Conservation (phyloP, 2,888 invertebrate genomes). For the Calameuta pallipes region DNA sequence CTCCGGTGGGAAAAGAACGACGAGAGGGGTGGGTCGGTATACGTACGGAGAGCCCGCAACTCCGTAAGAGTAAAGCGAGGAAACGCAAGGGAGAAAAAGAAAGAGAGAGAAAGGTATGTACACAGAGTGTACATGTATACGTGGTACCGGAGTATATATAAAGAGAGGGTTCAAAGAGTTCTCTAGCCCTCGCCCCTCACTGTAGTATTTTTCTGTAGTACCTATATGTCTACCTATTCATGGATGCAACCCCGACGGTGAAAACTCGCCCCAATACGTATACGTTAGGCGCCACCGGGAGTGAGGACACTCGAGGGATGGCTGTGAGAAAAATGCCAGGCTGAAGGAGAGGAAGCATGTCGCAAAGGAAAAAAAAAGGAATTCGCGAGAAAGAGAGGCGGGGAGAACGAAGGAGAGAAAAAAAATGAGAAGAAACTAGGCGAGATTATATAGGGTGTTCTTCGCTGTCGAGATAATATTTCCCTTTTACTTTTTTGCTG, state of each 20-base stretch:
- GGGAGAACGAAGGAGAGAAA: not conserved
- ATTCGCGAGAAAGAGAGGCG: not conserved
- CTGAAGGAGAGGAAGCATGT: not conserved
- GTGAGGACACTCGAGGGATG: not conserved
- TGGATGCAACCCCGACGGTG: constrained; percentile 13
- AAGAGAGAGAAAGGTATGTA: constrained; percentile 4
- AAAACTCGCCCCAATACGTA: not conserved
- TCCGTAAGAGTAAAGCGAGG: not conserved
- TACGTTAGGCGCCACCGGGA: not conserved
- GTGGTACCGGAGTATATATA: not conserved
- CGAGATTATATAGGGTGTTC: not conserved
- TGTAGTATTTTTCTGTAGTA: constrained; percentile 33
- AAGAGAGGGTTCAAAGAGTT: constrained; percentile 50
- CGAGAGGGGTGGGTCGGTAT: not conserved
- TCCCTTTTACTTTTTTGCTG: not conserved
- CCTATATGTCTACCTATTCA: constrained; percentile 43
- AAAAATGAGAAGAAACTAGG: not conserved
- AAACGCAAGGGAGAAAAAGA: constrained; percentile 11
- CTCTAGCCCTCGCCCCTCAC: constrained; percentile 37
- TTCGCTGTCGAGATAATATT: not conserved
- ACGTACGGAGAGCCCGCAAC: not conserved
- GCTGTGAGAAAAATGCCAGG: not conserved
- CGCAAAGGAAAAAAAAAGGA: not conserved
- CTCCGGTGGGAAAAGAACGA: not conserved
- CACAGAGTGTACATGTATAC: not conserved